These are phyloP conservation scores for Apotomis turbidana DNA, from an alignment of 2,888 invertebrate species.

Conservation along the genomic window DNA sequence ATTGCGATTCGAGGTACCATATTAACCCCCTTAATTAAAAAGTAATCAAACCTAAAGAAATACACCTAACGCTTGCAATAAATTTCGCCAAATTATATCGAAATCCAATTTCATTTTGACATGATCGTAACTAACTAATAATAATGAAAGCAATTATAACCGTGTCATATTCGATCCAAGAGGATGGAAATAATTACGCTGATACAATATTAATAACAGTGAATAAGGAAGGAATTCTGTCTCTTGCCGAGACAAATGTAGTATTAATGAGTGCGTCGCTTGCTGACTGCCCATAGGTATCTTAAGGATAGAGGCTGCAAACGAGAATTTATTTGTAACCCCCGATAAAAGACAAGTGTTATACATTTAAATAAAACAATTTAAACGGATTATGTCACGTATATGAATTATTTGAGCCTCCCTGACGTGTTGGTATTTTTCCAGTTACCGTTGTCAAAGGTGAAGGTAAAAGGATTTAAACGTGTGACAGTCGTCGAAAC, in stretches of 20 bases:
- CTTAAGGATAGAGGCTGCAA: slow-evolving; percentile 47
- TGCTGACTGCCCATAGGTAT: slow-evolving; percentile 51
- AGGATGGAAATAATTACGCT: slow-evolving; percentile 66
- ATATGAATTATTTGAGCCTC: too few relatives aligned
- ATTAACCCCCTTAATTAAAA: neutral
- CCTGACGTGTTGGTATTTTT: too few relatives aligned
- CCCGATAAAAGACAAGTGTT: too few relatives aligned
- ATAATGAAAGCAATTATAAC: slow-evolving; percentile 61
- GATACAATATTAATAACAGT: slow-evolving; percentile 76
- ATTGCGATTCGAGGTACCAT: neutral
- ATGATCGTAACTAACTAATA: slow-evolving; percentile 39
- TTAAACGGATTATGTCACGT: too few relatives aligned
- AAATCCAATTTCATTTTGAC: slow-evolving; percentile 33
- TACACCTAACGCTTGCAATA: slow-evolving; percentile 2
- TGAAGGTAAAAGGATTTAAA: too few relatives aligned
- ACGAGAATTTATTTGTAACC: neutral
- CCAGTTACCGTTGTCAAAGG: too few relatives aligned
- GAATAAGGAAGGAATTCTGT: slow-evolving; percentile 73
- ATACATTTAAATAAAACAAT: too few relatives aligned
- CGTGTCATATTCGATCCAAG: slow-evolving; percentile 63
- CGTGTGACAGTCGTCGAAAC: too few relatives aligned
- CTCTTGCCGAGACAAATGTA: slow-evolving; percentile 76
- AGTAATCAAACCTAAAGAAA: slow-evolving; percentile 1
- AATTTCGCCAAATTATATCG: slow-evolving; percentile 30
- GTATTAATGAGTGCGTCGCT: slow-evolving; percentile 76